Percentiles rank a stretch among this genome's conserved stretches.
phyloP scores from a whole-genome alignment of 2,797 vertebrate genomes.

The Pyrocephalus nanus region DNA sequence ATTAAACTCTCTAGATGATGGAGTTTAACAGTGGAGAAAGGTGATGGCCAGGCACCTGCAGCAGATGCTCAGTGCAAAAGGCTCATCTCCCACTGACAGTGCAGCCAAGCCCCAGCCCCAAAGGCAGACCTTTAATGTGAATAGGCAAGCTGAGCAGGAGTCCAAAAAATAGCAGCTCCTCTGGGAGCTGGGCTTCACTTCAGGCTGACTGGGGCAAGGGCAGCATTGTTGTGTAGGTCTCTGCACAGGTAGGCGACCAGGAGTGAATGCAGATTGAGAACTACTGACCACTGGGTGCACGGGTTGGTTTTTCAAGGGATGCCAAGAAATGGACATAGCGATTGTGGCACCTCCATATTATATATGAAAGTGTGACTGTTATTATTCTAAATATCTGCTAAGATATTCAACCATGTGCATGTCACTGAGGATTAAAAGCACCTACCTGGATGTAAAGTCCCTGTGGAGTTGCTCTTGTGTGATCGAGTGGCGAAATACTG shows the following conservation, averaged over 20 bases:
- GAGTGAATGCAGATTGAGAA: neutral
- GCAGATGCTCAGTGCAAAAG: neutral
- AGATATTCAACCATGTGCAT: neutral
- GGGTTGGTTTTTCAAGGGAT: neutral
- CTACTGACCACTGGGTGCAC: neutral
- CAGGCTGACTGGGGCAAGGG: neutral
- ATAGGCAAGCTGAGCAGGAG: neutral
- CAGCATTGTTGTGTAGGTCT: neutral
- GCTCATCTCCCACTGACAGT: fast-evolving
- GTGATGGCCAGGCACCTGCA: neutral
- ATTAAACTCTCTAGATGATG: neutral
- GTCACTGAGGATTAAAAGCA: neutral
- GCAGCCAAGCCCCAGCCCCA: neutral
- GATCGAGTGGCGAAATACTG: neutral
- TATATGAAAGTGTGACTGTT: neutral
- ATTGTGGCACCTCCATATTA: neutral
- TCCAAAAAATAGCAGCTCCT: neutral
- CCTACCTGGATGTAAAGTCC: neutral
- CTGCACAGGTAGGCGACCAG: neutral
- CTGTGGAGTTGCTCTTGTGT: neutral
- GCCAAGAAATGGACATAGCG: neutral
- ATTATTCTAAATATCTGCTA: neutral
- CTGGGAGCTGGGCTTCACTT: neutral
- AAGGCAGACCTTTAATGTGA: neutral
- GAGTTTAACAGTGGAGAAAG: neutral